A percentile compares a stretch with the other conserved stretches of the same genome.
phyloP scores from a whole-genome alignment of 1,140 invertebrate species.

The Lordiphosa clarofinis region DNA sequence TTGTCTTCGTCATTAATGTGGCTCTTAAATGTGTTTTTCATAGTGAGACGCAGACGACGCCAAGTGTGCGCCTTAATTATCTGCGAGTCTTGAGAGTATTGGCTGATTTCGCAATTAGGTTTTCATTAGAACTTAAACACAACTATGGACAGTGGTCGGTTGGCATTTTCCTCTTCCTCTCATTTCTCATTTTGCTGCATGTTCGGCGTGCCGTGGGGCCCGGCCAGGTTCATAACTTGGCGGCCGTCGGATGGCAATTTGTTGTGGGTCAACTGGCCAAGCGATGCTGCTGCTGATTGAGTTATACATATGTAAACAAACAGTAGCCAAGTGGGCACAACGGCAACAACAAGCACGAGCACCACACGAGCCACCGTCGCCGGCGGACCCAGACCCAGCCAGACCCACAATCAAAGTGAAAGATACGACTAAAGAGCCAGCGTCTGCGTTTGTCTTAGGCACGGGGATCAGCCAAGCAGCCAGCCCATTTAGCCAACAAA shows the following conservation, averaged over 20 bases:
- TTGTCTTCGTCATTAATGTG: conserved; percentile 67
- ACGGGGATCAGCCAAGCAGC: conserved; percentile 43
- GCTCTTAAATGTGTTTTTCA: conserved; percentile 76
- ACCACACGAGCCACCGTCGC: conserved; percentile 35
- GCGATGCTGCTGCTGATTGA: conserved; percentile 51
- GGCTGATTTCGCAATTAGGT: conserved; percentile 77
- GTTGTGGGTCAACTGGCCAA: conserved; percentile 54
- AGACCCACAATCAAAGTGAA: conserved; percentile 71
- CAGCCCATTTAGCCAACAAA: conserved; percentile 27
- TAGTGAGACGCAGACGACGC: conserved; percentile 40
- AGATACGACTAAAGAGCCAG: conserved; percentile 71
- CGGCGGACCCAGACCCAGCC: conserved; percentile 6
- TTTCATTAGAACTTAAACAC: conserved; percentile 71
- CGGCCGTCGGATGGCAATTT: conserved; percentile 30
- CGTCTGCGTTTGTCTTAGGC: conserved; percentile 69
- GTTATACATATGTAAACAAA: conserved; percentile 71
- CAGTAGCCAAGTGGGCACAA: conserved; percentile 66
- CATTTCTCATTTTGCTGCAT: conserved; percentile 13
- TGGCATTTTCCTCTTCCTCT: conserved; percentile 1
- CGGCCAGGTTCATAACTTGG: conserved; percentile 30
- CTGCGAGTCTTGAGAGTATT: conserved; percentile 74
- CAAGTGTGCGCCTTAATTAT: conserved; percentile 74
- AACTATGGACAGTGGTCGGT: conserved; percentile 44
- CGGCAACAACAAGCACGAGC: conserved; percentile 29
- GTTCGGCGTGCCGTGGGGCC: conserved; percentile 19